Evolutionary conservation across 2,113 vertebrate genomes (phyloP), one percentile per base, ranked within the genome.

Genomic region (Mustela nigripes): DNA sequence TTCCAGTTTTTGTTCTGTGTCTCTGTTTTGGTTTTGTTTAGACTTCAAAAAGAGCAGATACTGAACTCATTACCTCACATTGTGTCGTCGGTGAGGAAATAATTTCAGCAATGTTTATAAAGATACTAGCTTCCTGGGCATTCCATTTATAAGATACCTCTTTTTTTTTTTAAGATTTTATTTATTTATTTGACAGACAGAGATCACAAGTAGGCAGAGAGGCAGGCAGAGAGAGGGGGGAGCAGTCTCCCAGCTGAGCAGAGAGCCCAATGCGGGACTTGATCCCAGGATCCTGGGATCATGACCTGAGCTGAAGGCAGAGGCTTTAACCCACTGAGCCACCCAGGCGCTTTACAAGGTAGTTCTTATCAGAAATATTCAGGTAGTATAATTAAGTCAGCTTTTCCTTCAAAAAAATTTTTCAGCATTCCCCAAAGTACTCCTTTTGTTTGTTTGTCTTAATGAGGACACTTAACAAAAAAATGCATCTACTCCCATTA

Each of bases 351-450:
- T 56, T 36, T 89, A 33, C 39, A 73, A 69, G 58, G 4, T 50
- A 56, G 5, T 81, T 92, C 18, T 91, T 42, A 45, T 67, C 18
- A 69, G 71, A 95, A 79, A 93, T 80, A 90, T 73, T 83, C 33
- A 78, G 33, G 26, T 65, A 3, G 62, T 42, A 31, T 71, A 83
- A 73, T 6, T 82, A 62, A n/a, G 31, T 50, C 60, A 74, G 28
- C 15, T 89, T 94, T 92, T 62, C 28, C 48, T 80, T 74, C 26
- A 48, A 67, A 60, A 91, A 79, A 87, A 16, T 87, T 28, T 91
- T 28, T 39, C n/a, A 69, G 22, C 80, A 15, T 85, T 94, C 79
- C 24, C 7, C 28, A 85, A 69, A 11, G 4, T 58, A 36, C 42
- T 85, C 19, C 6, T 93, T 73, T 85, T 33, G 28, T 50, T 69